phyloP scores from a whole-genome alignment of 2,797 vertebrate genomes.

The Glyptemys insculpta region DNA sequence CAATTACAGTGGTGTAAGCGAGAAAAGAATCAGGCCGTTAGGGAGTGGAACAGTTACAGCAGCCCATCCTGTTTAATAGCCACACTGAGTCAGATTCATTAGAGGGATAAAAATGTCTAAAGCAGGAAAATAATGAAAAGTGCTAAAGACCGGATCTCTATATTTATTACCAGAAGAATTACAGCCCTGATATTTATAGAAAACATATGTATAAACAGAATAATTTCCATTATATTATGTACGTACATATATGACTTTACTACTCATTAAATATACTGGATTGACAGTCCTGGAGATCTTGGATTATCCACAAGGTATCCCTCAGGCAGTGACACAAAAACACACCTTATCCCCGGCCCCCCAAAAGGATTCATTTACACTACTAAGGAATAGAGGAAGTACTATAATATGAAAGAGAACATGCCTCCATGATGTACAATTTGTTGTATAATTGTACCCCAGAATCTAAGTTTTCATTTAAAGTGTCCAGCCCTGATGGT shows the following conservation, averaged over 20 bases:
- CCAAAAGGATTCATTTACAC: background rate
- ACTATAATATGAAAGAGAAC: background rate
- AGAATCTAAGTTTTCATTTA: background rate
- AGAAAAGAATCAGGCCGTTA: background rate
- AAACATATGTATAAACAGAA: background rate
- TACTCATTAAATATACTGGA: background rate
- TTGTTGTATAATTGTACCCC: background rate
- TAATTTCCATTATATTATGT: background rate
- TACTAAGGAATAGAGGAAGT: background rate
- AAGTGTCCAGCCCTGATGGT: background rate
- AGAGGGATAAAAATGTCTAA: background rate
- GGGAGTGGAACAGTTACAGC: background rate
- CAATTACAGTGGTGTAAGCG: background rate
- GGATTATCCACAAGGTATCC: background rate
- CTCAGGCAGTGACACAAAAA: background rate
- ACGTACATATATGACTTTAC: background rate
- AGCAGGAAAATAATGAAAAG: background rate
- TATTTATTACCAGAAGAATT: background rate
- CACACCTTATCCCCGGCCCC: too few species aligned
- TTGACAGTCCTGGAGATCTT: background rate
- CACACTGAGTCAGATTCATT: slow-evolving; percentile 9
- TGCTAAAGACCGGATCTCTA: background rate
- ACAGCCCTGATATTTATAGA: background rate
- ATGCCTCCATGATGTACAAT: background rate
- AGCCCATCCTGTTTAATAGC: background rate